Evolutionary conservation across 2,888 invertebrate species (phyloP), one percentile per base, ranked within the genome.

Genomic region (Diadromus collaris): DNA sequence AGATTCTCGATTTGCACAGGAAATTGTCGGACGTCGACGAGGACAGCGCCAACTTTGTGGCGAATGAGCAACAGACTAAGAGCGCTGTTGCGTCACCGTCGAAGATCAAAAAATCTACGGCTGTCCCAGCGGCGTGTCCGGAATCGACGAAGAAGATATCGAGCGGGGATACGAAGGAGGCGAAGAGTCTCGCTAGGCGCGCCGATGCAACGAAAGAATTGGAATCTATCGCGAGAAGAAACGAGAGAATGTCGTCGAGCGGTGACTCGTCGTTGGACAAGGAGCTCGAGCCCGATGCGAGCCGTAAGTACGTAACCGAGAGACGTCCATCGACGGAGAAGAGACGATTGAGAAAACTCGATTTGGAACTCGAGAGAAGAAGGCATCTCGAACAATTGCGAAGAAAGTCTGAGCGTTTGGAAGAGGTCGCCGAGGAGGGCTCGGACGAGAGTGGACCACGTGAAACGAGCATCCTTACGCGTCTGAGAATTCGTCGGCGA

Each of bases 1-100:
- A 90, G 76, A 90, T 90, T 51, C 85, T 90, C 48, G 89, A 89
- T 27, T 83, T 90, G 29, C 90, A 90, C 44, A 83, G 88, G 19
- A 90, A 90, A 70, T 80, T 85, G 51, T 85, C 83, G 13, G 80
- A 83, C 69, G 82, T 81, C 41, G 83, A 83, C 68, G 81, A 81
- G 67, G 78, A 80, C 4, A 70, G 69, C 24, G 69, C 63, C 1
- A 68, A 77, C 29, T 46, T 68, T n/a, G 54, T 67, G 9, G 48
- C 73, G 6, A 51, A 69, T 2, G 78, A 70, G 16, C 41, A 51
- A 27, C 44, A 71, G 9, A 6, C 56, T 1, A 46, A 74, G 5
- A 71, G 46, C 16, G 46, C 58, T 4, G 65, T 72, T 6, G 72
- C 73, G 10, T 70, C 75, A 16, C 38, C 38, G 46, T 71, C 54